A percentile compares a stretch with the other conserved stretches of the same genome.
phyloP scores from a whole-genome alignment of 2,888 invertebrate genomes.

The Acanthococcus lagerstroemiae region DNA sequence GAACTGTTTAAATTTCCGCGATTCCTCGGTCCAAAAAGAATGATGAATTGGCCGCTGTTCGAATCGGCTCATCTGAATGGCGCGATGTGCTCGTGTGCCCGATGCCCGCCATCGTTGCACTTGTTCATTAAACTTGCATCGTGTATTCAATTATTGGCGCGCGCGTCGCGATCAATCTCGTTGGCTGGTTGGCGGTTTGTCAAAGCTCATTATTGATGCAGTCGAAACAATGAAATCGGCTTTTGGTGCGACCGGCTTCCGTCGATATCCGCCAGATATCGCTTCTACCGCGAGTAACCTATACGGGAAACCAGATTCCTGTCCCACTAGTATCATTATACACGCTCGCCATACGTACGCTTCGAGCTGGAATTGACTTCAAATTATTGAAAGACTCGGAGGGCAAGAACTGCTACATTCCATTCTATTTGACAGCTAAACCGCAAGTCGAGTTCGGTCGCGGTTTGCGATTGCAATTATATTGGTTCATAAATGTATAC shows the following conservation, averaged over 20 bases:
- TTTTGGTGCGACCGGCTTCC: background rate
- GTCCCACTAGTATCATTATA: background rate
- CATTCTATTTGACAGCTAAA: constrained; percentile 15
- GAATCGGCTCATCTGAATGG: too few species aligned
- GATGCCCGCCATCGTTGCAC: background rate
- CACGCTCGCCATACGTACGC: background rate
- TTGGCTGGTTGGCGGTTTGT: too few species aligned
- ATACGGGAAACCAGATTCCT: background rate
- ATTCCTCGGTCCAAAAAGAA: too few species aligned
- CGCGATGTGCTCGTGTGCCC: background rate
- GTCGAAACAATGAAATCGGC: background rate
- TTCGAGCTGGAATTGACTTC: background rate
- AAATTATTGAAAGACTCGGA: background rate
- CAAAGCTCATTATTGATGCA: background rate
- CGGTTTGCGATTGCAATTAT: background rate
- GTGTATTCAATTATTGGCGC: background rate
- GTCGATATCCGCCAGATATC: background rate
- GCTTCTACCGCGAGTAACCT: background rate
- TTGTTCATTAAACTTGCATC: background rate
- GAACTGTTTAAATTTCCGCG: too few species aligned
- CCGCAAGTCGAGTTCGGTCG: constrained; percentile 5
- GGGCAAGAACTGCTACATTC: constrained; percentile 23
- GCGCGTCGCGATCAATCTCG: background rate
- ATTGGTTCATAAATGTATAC: background rate
- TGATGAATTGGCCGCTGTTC: too few species aligned